Percentiles rank a stretch among this genome's conserved stretches.
These are phyloP conservation scores for Zaprionus vittiger DNA, from an alignment of 1,140 invertebrate species.

Conservation along the genomic window DNA sequence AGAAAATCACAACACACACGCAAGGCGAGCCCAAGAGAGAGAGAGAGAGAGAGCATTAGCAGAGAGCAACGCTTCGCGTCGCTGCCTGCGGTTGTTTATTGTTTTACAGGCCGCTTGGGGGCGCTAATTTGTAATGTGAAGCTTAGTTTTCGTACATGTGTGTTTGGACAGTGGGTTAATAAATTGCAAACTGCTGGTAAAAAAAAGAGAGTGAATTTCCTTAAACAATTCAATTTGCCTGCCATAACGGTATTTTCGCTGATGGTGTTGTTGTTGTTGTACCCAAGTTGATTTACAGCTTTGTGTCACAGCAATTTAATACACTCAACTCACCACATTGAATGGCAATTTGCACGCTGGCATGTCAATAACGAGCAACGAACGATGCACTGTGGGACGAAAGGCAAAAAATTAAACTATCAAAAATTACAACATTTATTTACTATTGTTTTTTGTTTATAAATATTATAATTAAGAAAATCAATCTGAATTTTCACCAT, in stretches of 20 bases:
- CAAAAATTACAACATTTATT: too few species aligned
- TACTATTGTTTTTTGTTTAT: too few species aligned
- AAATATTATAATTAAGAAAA: too few species aligned
- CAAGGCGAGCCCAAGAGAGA: conserved; percentile 25
- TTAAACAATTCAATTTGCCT: conserved; percentile 4
- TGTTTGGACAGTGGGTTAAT: conserved; percentile 45
- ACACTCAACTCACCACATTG: conserved; percentile 19
- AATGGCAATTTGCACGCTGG: conserved; percentile 14
- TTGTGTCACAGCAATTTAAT: neutral
- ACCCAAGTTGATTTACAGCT: conserved; percentile 1
- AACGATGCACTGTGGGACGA: too few species aligned
- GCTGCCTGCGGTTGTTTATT: conserved; percentile 58
- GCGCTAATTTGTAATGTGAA: conserved; percentile 75
- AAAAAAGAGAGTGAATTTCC: neutral
- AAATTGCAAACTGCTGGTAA: conserved; percentile 1
- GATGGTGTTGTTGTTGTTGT: neutral
- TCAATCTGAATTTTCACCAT: too few species aligned
- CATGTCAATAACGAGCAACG: conserved; percentile 3
- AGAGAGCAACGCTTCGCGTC: neutral
- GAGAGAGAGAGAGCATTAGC: conserved; percentile 10
- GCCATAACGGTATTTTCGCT: neutral
- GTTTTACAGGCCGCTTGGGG: conserved; percentile 73
- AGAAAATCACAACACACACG: conserved; percentile 50
- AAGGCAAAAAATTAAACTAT: too few species aligned
- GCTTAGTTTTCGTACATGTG: conserved; percentile 46